Percentiles rank a stretch among this genome's conserved stretches.
Evolutionary conservation across 2,888 invertebrate genomes (phyloP).

Genomic region (Eupelmus urozonus): DNA sequence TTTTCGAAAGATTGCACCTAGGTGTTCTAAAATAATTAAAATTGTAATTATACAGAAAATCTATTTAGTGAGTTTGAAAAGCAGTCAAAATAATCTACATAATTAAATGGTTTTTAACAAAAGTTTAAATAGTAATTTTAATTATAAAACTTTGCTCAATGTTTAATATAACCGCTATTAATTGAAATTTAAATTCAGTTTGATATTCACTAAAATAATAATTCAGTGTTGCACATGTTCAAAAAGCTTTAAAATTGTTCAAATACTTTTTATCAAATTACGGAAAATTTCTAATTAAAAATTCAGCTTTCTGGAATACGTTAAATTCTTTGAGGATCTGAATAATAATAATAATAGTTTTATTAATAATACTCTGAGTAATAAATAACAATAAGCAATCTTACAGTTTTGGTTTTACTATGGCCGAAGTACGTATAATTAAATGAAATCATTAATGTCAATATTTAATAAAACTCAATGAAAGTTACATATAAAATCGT

Average conservation of each 20-base stretch:
- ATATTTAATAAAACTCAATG: no score
- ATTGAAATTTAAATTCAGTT: slow-evolving; percentile 30
- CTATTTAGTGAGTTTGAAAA: not conserved
- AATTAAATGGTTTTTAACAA: slow-evolving; percentile 20
- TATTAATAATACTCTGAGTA: no score
- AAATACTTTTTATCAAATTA: slow-evolving; percentile 7
- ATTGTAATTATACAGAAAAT: not conserved
- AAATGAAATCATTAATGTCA: no score
- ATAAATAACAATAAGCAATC: no score
- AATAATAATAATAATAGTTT: no score
- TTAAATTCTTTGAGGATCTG: no score
- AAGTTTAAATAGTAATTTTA: slow-evolving; percentile 26
- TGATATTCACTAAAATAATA: slow-evolving; percentile 7
- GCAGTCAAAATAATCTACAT: not conserved
- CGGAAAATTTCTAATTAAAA: not conserved
- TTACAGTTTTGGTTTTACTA: no score
- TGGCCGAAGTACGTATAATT: no score
- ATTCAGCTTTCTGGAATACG: no score
- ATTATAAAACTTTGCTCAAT: slow-evolving; percentile 14
- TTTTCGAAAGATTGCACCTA: no score
- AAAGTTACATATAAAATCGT: no score
- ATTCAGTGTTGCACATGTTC: not conserved
- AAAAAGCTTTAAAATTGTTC: not conserved
- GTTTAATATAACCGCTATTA: not conserved
- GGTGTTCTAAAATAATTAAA: no score